These are phyloP conservation scores for Dinothrombium tinctorium DNA, from an alignment of 1,140 invertebrate species.

Conservation along the genomic window DNA sequence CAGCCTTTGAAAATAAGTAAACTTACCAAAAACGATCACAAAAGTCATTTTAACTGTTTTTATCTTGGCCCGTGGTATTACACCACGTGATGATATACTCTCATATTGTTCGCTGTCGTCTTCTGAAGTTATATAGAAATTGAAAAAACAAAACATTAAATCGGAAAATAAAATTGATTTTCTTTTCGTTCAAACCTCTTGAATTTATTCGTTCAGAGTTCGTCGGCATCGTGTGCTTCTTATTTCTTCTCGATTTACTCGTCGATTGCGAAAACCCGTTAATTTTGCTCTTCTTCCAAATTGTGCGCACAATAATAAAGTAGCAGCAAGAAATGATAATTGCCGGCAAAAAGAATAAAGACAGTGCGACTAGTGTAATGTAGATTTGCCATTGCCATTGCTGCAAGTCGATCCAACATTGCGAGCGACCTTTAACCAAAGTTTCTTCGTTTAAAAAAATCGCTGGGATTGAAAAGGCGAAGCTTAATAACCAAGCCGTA, in stretches of 20 bases:
- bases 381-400: conserved; percentile 55
- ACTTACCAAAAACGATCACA: conserved; percentile 69
- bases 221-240: too few relatives aligned
- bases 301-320: conserved; percentile 68
- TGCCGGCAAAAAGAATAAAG: conserved; percentile 67
- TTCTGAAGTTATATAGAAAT: too few relatives aligned
- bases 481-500: conserved; percentile 52
- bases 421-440: conserved; percentile 29
- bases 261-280: too few relatives aligned
- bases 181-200: too few relatives aligned
- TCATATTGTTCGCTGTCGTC: too few relatives aligned
- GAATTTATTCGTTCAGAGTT: too few relatives aligned
- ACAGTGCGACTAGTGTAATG: conserved; percentile 53
- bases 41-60: conserved; percentile 95
- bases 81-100: conserved; percentile 31
- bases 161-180: too few relatives aligned
- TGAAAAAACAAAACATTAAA: too few relatives aligned
- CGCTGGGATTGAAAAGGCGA: conserved; percentile 56
- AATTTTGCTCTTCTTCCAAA: conserved; percentile 31
- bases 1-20: neutral
- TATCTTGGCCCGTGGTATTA: conserved; percentile 79
- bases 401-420: conserved; percentile 72
- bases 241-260: too few relatives aligned
- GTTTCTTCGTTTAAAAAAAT: conserved; percentile 56
- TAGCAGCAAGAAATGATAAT: conserved; percentile 75